These are phyloP conservation scores for Platycnemis pennipes DNA, from an alignment of 2,888 invertebrate species.

Conservation along the genomic window DNA sequence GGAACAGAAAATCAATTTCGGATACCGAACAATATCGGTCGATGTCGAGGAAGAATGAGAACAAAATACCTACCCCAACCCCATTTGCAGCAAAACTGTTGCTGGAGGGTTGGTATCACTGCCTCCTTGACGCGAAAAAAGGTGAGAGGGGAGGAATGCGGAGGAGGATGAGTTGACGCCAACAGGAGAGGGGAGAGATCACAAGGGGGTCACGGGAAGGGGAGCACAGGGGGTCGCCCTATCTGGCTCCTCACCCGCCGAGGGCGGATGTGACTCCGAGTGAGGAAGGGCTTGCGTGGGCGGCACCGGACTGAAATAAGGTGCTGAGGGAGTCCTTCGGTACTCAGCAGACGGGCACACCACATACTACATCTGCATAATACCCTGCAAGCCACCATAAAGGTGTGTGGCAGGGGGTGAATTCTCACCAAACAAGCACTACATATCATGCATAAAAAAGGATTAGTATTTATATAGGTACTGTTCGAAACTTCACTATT, in stretches of 20 bases:
- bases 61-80: background rate
- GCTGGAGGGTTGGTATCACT: background rate
- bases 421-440: too few species aligned
- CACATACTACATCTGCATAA: too few species aligned
- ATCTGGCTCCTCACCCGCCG: slow-evolving; percentile 8
- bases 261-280: background rate
- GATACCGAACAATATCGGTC: background rate
- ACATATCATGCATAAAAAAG: too few species aligned
- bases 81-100: background rate
- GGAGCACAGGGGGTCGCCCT: slow-evolving; percentile 25
- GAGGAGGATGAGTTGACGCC: too few species aligned
- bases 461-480: too few species aligned
- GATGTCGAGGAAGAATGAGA: background rate
- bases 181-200: background rate
- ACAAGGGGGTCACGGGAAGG: slow-evolving; percentile 30
- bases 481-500: too few species aligned
- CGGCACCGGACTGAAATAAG: background rate
- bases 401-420: too few species aligned
- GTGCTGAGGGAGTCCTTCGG: too few species aligned
- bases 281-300: background rate
- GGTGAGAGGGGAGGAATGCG: background rate
- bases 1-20: too few species aligned
- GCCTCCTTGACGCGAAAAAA: background rate
- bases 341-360: too few species aligned
- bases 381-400: too few species aligned